A percentile compares a stretch with the other conserved stretches of the same genome.
phyloP scores from a whole-genome alignment of 2,888 invertebrate species.

The Phyllotreta striolata region DNA sequence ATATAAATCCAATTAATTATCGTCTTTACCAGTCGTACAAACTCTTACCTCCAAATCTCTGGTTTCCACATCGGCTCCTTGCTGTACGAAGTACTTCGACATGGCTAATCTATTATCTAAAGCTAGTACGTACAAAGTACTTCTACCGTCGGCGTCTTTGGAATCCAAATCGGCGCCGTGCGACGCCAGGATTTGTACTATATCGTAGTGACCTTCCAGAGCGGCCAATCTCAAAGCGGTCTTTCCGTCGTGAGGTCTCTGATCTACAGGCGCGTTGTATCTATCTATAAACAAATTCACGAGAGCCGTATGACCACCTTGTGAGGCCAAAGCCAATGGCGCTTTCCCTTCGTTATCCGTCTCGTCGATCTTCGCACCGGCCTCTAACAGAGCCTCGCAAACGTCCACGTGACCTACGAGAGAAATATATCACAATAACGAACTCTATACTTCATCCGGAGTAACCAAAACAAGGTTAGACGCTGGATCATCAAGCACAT shows the following conservation, averaged over 20 bases:
- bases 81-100: constrained; percentile 81
- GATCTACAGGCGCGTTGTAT: constrained; percentile 82
- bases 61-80: constrained; percentile 85
- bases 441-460: neutral
- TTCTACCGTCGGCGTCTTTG: constrained; percentile 90
- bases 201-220: constrained; percentile 84
- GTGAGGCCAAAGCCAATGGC: constrained; percentile 86
- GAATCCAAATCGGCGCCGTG: constrained; percentile 87
- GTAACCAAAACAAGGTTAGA: too few species aligned
- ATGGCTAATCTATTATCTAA: constrained; percentile 85
- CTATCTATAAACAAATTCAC: constrained; percentile 75
- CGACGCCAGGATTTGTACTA: constrained; percentile 73
- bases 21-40: neutral
- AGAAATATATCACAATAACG: neutral
- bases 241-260: constrained; percentile 89
- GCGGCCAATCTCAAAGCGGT: constrained; percentile 85
- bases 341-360: constrained; percentile 92
- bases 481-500: too few species aligned
- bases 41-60: constrained; percentile 79
- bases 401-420: constrained; percentile 79
- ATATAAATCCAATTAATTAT: constrained; percentile 21
- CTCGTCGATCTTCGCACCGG: constrained; percentile 88
- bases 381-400: constrained; percentile 81
- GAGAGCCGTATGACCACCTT: constrained; percentile 81
- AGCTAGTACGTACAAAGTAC: constrained; percentile 90